These are phyloP conservation scores for Ennomos erosarius DNA, from an alignment of 2,888 invertebrate genomes.

Conservation along the genomic window DNA sequence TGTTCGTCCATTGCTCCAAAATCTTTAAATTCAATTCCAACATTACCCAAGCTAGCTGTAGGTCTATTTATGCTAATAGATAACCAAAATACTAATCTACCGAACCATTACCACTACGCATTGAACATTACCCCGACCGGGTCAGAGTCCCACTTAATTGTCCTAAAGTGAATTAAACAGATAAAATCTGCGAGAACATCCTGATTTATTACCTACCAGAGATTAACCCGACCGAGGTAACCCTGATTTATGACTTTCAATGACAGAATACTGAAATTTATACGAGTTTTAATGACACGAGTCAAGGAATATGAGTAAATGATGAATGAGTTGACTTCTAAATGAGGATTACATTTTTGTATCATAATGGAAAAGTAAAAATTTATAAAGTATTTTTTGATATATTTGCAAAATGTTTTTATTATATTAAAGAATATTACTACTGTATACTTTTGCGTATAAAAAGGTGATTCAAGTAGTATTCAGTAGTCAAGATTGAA, in stretches of 20 bases:
- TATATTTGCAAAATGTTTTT: too few relatives aligned
- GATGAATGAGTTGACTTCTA: too few relatives aligned
- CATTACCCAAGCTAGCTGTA: too few relatives aligned
- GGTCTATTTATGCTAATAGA: slow-evolving; percentile 8
- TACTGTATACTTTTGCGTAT: too few relatives aligned
- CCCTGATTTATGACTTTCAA: slow-evolving; percentile 41
- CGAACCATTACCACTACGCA: slow-evolving; percentile 22
- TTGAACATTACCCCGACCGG: slow-evolving; percentile 15
- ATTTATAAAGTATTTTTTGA: too few relatives aligned
- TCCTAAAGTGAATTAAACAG: slow-evolving; percentile 57
- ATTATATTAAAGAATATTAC: too few relatives aligned
- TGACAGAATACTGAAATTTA: slow-evolving; percentile 40
- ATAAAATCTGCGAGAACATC: slow-evolving; percentile 54
- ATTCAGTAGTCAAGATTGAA: too few relatives aligned
- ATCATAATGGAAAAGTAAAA: too few relatives aligned
- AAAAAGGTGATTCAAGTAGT: too few relatives aligned
- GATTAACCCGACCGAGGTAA: slow-evolving; percentile 45
- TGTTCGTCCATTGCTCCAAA: too few relatives aligned
- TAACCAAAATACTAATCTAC: slow-evolving; percentile 19
- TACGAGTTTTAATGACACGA: slow-evolving; percentile 23
- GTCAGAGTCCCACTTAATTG: slow-evolving; percentile 48
- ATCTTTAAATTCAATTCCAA: too few relatives aligned
- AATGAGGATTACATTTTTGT: too few relatives aligned
- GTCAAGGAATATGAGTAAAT: slow-evolving; percentile 4
- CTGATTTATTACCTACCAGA: slow-evolving; percentile 50